Evolutionary conservation across 2,888 invertebrate species (phyloP).

Genomic region (Lypha dubia): DNA sequence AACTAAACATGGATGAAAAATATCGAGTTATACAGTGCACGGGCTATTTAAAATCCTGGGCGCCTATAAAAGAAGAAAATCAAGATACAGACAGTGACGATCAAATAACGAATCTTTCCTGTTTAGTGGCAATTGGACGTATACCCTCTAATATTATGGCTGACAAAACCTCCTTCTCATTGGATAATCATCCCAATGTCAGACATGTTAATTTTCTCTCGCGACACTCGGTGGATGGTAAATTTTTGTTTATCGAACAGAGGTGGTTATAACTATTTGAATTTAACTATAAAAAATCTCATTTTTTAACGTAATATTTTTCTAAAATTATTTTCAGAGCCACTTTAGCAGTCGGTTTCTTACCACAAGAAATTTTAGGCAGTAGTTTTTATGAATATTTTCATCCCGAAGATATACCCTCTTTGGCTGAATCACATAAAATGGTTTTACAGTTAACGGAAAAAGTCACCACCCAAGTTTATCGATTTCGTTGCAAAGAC

Average conservation of each 20-base stretch:
- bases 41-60: constrained; percentile 96
- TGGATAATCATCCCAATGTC: constrained; percentile 84
- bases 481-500: constrained; percentile 91
- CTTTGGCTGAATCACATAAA: constrained; percentile 93
- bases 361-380: constrained; percentile 96
- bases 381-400: constrained; percentile 97
- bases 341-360: constrained; percentile 93
- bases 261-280: constrained; percentile 85
- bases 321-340: constrained; percentile 86
- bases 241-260: constrained; percentile 96
- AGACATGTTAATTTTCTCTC: constrained; percentile 91
- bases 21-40: constrained; percentile 96
- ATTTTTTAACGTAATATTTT: not conserved
- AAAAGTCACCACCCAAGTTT: constrained; percentile 88
- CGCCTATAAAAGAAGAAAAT: constrained; percentile 90
- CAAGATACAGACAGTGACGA: constrained; percentile 86
- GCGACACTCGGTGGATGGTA: constrained; percentile 94
- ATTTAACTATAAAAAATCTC: no score
- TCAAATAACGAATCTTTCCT: constrained; percentile 89
- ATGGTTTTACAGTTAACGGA: constrained; percentile 88
- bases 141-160: constrained; percentile 86
- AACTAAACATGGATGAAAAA: constrained; percentile 87
- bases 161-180: constrained; percentile 84
- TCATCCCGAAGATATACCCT: constrained; percentile 90
- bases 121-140: constrained; percentile 94